Percentiles rank a stretch among this genome's conserved stretches.
Evolutionary conservation across 2,888 invertebrate genomes (phyloP).

Genomic region (Euphydryas editha): DNA sequence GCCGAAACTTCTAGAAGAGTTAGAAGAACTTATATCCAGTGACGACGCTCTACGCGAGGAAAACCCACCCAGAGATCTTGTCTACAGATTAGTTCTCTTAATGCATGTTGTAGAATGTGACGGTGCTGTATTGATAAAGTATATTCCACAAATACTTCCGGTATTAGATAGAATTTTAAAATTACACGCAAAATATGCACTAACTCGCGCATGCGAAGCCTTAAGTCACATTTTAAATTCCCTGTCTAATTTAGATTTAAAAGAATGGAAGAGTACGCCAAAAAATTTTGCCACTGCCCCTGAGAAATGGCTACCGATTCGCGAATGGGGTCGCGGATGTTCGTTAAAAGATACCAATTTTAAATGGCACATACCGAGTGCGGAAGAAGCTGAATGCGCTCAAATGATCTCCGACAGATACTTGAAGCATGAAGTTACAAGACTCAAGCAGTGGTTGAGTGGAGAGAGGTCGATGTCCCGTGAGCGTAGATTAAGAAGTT

Average conservation of each 20-base stretch:
- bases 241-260: constrained; percentile 85
- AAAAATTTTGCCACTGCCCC: constrained; percentile 85
- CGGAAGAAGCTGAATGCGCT: constrained; percentile 86
- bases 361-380: constrained; percentile 90
- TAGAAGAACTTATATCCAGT: constrained; percentile 84
- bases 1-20: constrained; percentile 87
- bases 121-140: constrained; percentile 85
- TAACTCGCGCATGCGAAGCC: constrained; percentile 84
- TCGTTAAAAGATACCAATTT: constrained; percentile 86
- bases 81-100: constrained; percentile 90
- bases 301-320: constrained; percentile 87
- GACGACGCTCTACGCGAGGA: constrained; percentile 89
- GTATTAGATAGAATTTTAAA: constrained; percentile 89
- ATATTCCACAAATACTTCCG: constrained; percentile 85
- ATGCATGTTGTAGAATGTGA: constrained; percentile 88
- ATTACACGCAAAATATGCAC: constrained; percentile 87
- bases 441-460: constrained; percentile 82
- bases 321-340: constrained; percentile 92
- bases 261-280: constrained; percentile 85
- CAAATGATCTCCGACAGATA: constrained; percentile 86
- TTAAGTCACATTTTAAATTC: constrained; percentile 84
- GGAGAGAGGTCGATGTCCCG: constrained; percentile 82
- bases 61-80: constrained; percentile 89
- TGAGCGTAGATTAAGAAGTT: constrained; percentile 86
- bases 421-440: constrained; percentile 85